Base-by-base conservation (phyloP, 2,113 vertebrate genomes). In the Panthera leo region DNA sequence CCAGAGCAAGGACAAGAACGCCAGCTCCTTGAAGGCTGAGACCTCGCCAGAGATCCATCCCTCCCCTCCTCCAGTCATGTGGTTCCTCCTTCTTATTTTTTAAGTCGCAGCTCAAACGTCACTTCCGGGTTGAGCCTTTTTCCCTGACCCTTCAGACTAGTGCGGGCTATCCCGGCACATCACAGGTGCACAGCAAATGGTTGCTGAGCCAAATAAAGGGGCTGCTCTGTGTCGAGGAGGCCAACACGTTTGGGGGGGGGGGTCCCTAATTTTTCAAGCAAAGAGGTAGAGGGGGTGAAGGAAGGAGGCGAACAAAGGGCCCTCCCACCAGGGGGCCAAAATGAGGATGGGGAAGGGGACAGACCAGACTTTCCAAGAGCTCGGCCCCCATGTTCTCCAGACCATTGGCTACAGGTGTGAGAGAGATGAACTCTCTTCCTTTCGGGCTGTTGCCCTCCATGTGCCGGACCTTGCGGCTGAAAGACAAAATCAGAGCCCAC, bases 371-470 rank as follows among this genome's bases (percentile, higher is more conserved):
- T 48, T 97, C 94, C 88, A 89, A 18, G 76, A 96, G 55, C 27
- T 97, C 97, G 3, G 91, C 89, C 3, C 71, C 98, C 68, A 15
- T 7, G 83, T 97, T 97, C 65, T 98, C 96, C 91, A 96, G 34
- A 31, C 96, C 96, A 0, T 14, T 61, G 63, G 90, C 45, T 88
- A 68, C 4, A 2, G 94, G 34, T 5, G 75, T 0, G 25, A 96
- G 96, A 14, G 85, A 94, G 65, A 89, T 5, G n/a, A 95, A 34
- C 27, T 86, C 36, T 78, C 51, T 23, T 5, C 0, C 31, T 51
- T 15, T 48, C 1, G 27, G 13, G 1, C 18, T 23, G 31, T 58
- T 0, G 6, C 94, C 67, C 34, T 97, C 95, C 98, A 97, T 97
- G 83, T 2, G 31, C 73, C 39, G 14, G 89, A 21, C 3, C 61